phyloP scores from a whole-genome alignment of 2,113 vertebrate species.

The Pluvialis apricaria region DNA sequence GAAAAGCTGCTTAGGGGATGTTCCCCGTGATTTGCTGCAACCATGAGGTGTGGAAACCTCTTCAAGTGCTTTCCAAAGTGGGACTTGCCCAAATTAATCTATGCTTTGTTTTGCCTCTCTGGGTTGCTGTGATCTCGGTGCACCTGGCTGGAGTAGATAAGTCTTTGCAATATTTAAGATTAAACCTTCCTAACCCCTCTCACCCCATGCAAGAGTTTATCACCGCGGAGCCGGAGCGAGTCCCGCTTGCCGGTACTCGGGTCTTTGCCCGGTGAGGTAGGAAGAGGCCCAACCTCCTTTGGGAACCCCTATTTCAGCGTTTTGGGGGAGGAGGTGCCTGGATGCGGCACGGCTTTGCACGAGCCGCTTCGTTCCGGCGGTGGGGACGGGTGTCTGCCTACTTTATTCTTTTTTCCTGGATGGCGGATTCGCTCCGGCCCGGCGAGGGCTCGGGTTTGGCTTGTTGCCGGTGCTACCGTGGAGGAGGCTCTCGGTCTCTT shows the following conservation, averaged over 20 bases:
- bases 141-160: not conserved
- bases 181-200: not conserved
- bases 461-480: not conserved
- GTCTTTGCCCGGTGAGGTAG: not conserved
- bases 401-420: not conserved
- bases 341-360: not conserved
- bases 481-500: not conserved
- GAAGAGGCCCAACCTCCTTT: not conserved
- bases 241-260: not conserved
- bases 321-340: not conserved
- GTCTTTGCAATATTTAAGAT: not conserved
- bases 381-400: fast-evolving
- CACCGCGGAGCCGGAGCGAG: fast-evolving
- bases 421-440: fast-evolving
- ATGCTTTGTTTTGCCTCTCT: not conserved
- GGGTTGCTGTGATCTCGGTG: not conserved
- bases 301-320: fast-evolving
- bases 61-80: not conserved
- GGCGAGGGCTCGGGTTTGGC: fast-evolving
- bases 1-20: not conserved
- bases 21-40: not conserved
- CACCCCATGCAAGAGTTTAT: not conserved
- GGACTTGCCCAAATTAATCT: not conserved
- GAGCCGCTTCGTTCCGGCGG: not conserved
- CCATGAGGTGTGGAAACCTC: not conserved